A percentile compares a stretch with the other conserved stretches of the same genome.
Conservation (phyloP, 1,140 invertebrate species). For the Plutomurus gul region DNA sequence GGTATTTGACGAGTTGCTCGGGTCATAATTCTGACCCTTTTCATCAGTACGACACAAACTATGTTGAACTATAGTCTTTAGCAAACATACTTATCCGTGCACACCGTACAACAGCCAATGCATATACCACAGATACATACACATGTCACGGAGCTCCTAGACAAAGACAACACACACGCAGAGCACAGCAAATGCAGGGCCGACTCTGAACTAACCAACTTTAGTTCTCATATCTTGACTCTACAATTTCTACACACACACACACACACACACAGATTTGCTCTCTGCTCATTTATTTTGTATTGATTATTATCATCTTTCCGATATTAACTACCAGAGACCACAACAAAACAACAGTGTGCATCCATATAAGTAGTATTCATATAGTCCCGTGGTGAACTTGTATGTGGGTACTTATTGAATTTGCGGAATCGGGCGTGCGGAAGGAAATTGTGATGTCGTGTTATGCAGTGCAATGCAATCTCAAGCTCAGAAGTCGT, state of each 20-base stretch:
- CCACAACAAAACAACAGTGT: not conserved
- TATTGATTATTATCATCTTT: not conserved
- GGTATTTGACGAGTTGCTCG: slow-evolving; percentile 53
- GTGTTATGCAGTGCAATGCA: not conserved
- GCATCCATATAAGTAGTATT: not conserved
- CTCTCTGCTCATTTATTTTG: not conserved
- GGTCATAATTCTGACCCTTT: slow-evolving; percentile 54
- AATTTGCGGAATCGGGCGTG: not conserved
- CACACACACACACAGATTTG: not conserved
- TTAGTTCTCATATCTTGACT: no score
- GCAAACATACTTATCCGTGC: not conserved
- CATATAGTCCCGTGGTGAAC: not conserved
- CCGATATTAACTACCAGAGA: not conserved
- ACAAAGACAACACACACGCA: no score
- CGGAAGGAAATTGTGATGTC: not conserved
- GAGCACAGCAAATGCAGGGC: no score
- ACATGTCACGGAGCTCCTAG: no score
- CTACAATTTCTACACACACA: no score
- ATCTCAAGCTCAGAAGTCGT: not conserved
- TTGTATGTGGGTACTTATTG: not conserved
- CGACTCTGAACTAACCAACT: no score
- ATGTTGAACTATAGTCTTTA: not conserved
- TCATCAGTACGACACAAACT: slow-evolving; percentile 44
- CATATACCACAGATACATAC: no score
- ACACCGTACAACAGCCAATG: not conserved